Conservation (phyloP, 2,888 invertebrate species). For the Drosophila paranaensis region DNA sequence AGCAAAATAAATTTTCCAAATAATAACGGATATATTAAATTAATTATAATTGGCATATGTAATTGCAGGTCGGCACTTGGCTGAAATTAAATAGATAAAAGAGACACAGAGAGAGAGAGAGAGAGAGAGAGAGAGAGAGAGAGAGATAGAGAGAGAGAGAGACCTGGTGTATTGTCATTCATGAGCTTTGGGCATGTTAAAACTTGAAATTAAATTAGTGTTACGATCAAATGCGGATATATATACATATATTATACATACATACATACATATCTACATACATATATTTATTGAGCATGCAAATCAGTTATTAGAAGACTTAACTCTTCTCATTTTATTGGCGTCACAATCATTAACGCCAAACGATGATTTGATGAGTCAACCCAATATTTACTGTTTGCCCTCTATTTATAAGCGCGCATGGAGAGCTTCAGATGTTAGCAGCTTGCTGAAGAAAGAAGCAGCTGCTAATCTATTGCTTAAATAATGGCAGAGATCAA, state of each 20-base stretch:
- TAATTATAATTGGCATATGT: constrained; percentile 36
- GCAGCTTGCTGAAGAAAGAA: neutral
- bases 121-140: neutral
- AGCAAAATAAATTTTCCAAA: constrained; percentile 6
- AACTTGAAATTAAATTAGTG: constrained; percentile 3
- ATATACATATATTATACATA: neutral
- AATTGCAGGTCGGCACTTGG: constrained; percentile 21
- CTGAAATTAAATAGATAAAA: neutral
- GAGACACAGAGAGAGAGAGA: neutral
- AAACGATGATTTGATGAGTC: constrained; percentile 27
- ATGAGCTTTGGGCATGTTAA: constrained; percentile 7
- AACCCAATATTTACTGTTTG: constrained; percentile 10
- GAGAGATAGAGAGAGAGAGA: neutral
- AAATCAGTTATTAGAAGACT: constrained; percentile 4
- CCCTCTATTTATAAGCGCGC: constrained; percentile 28
- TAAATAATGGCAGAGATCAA: constrained; percentile 18
- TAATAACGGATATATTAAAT: constrained; percentile 14
- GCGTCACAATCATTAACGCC: neutral
- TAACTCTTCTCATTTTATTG: constrained; percentile 13
- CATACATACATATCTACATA: neutral
- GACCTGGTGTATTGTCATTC: neutral
- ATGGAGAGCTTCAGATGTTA: neutral
- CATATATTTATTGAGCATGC: neutral
- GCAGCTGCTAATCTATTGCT: constrained; percentile 26
- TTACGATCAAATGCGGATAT: neutral